These are phyloP conservation scores for Labrus mixtus DNA, from an alignment of 2,113 vertebrate species.

Conservation along the genomic window DNA sequence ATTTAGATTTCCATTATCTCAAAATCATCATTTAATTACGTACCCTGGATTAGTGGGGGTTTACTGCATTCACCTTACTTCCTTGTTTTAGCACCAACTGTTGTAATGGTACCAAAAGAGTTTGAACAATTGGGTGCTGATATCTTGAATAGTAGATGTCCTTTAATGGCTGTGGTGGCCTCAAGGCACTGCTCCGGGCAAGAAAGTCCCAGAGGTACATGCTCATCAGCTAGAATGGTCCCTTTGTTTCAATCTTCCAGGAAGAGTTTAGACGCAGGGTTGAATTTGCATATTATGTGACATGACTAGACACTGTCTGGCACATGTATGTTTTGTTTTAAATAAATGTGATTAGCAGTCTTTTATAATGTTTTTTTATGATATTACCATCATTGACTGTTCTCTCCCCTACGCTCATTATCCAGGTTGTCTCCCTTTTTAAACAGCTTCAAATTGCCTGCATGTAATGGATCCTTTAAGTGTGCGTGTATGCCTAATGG, in stretches of 20 bases:
- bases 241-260: constrained; percentile 27
- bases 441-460: constrained; percentile 2
- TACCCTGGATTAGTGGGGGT: not conserved
- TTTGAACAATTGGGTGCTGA: not conserved
- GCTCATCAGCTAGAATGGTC: constrained; percentile 14
- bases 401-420: constrained; percentile 4
- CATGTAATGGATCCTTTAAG: constrained; percentile 42
- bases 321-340: not conserved
- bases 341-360: not conserved
- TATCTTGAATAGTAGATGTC: not conserved
- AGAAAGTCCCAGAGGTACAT: constrained; percentile 18
- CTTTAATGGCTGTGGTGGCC: constrained; percentile 30
- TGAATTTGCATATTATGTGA: constrained; percentile 15
- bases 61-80: not conserved
- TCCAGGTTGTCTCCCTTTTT: constrained; percentile 1
- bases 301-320: not conserved
- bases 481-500: constrained; percentile 40
- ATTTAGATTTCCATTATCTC: not conserved
- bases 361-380: not conserved
- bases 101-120: not conserved
- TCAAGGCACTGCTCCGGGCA: constrained; percentile 10
- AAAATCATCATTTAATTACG: not conserved
- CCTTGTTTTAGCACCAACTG: not conserved
- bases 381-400: not conserved
- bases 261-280: constrained; percentile 11